Evolutionary conservation across 2,113 vertebrate species (phyloP), one percentile per base, ranked within the genome.

Genomic region (Rhinogobius similis): DNA sequence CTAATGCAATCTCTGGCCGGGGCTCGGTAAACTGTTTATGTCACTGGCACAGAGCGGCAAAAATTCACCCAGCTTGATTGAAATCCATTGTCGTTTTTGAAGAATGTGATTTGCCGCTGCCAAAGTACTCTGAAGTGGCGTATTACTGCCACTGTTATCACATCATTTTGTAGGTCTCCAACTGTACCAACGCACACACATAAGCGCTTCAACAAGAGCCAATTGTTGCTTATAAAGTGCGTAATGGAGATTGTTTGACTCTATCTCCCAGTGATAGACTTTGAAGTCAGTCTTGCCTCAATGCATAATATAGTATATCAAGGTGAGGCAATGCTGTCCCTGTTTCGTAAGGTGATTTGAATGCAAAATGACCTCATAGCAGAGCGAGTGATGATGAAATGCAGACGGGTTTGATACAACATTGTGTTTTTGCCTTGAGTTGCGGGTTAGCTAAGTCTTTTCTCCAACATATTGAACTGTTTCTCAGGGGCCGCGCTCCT

Each of bases 1-100:
- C 61, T 83, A 78, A 86, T 75, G 38, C 69, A 82, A 83, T 78
- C 71, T 67, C 72, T 32, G 24, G 62, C 71, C 29, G 62, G 69
- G 68, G 16, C 56, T 53, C 63, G 2, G 21, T 75, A 83, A 79
- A 86, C 82, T 85, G 82, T 85, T 82, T 73, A 84, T 83, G 80
- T 75, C 82, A 73, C 76, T 63, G 70, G 70, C 76, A 38, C 77
- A 72, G 75, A 72, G 74, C 75, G 69, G 67, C 3, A 20, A 75
- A 86, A 80, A 76, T 80, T 80, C 82, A 55, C 71, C 67, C 75
- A 76, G 82, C 59, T 23, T 83, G 79, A 86, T 84, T 83, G 81
- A 88, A 83, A 83, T 77, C 72, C 85, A 83, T 82, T 82, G 83
- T 83, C 73, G 38, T 71, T 81, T 61, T 66, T 82, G 82, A 87